A percentile compares a stretch with the other conserved stretches of the same genome.
Evolutionary conservation across 2,888 invertebrate species (phyloP).

Genomic region (Ichneumoninae sp.): DNA sequence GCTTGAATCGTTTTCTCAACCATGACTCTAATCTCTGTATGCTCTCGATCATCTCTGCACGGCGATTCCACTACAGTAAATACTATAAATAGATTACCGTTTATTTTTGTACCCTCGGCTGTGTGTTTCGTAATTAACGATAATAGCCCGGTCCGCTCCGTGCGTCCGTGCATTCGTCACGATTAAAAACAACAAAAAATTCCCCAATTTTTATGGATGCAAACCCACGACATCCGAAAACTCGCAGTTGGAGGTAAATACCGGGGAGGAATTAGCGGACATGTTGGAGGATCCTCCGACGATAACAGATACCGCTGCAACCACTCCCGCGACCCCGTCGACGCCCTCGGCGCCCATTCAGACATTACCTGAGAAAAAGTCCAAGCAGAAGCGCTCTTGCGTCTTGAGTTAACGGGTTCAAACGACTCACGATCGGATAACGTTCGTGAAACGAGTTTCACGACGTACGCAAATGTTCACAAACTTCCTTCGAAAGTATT

Average conservation of each 20-base stretch:
- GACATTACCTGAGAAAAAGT: constrained; percentile 80
- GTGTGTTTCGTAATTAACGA: constrained; percentile 38
- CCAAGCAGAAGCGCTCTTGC: constrained; percentile 82
- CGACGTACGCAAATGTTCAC: constrained; percentile 68
- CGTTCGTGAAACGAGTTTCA: constrained; percentile 53
- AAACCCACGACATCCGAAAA: constrained; percentile 51
- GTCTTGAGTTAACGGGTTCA: constrained; percentile 81
- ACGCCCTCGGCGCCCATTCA: constrained; percentile 80
- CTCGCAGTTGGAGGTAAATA: constrained; percentile 83
- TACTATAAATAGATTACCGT: constrained; percentile 36
- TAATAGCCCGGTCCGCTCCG: not conserved
- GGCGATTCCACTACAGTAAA: constrained; percentile 56
- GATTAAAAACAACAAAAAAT: constrained; percentile 47
- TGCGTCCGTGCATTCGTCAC: not conserved
- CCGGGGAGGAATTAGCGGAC: constrained; percentile 82
- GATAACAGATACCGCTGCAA: constrained; percentile 80
- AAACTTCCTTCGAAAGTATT: constrained; percentile 72
- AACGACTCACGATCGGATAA: constrained; percentile 53
- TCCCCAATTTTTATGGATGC: constrained; percentile 50
- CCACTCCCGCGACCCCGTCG: constrained; percentile 82
- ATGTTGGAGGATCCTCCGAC: constrained; percentile 83
- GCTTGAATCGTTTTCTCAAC: constrained; percentile 49
- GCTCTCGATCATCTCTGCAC: constrained; percentile 66
- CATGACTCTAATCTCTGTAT: constrained; percentile 55
- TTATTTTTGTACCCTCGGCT: constrained; percentile 42